Conservation (phyloP, 2,797 vertebrate genomes). For the Cuculus canorus region DNA sequence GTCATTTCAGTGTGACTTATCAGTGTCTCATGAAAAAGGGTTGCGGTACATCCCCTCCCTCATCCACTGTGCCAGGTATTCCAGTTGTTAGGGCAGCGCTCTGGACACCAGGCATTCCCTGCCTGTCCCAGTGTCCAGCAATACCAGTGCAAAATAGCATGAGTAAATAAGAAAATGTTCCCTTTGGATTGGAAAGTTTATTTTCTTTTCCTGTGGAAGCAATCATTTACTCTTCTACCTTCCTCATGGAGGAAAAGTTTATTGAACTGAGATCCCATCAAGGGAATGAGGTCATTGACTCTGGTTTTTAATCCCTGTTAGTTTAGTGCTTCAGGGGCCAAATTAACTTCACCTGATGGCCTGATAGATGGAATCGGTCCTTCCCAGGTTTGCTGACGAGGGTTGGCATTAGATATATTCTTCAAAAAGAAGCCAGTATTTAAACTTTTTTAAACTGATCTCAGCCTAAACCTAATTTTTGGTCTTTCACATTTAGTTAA, state of each 20-base stretch:
- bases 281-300: constrained; percentile 59
- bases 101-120: neutral
- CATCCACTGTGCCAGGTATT: constrained; percentile 45
- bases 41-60: constrained; percentile 47
- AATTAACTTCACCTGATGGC: constrained; percentile 54
- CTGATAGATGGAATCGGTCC: constrained; percentile 46
- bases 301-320: constrained; percentile 54
- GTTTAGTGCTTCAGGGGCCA: constrained; percentile 36
- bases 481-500: constrained; percentile 3
- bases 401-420: neutral
- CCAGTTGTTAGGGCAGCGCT: neutral
- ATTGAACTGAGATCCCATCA: constrained; percentile 58
- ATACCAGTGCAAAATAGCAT: neutral
- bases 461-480: constrained; percentile 27
- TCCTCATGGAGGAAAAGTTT: constrained; percentile 20
- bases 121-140: neutral
- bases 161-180: neutral
- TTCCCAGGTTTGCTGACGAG: constrained; percentile 43
- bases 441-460: constrained; percentile 51
- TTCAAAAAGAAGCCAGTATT: constrained; percentile 36
- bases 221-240: constrained; percentile 25
- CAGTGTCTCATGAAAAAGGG: constrained; percentile 66
- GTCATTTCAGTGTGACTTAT: constrained; percentile 63
- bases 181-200: constrained; percentile 34
- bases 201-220: constrained; percentile 41